Percentiles rank a stretch among this genome's conserved stretches.
These are phyloP conservation scores for Oikopleura vanhoeffeni DNA, from an alignment of 23 tunicate species.

Conservation along the genomic window DNA sequence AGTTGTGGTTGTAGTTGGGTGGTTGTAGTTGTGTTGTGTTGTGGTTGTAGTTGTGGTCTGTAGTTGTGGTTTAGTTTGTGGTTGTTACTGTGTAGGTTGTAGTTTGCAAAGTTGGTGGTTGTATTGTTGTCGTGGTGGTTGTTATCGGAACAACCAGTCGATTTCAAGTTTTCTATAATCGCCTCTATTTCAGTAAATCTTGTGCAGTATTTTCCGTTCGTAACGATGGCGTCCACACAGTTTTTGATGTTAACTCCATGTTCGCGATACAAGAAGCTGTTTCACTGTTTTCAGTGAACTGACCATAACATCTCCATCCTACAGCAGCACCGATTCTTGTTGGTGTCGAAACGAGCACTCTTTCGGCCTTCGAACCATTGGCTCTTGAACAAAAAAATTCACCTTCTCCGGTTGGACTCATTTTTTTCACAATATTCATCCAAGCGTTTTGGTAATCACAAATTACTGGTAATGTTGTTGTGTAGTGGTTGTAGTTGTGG, in stretches of 20 bases:
- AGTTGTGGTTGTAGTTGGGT: background rate
- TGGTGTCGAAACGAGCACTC: background rate
- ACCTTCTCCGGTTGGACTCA: background rate
- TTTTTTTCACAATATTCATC: background rate
- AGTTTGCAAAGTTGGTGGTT: background rate
- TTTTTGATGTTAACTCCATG: background rate
- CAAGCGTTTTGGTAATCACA: background rate
- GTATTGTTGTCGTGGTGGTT: background rate
- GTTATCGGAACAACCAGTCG: background rate
- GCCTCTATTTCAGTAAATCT: background rate
- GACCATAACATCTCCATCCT: background rate
- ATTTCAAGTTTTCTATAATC: background rate
- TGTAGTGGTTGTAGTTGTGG: slow-evolving; percentile 4
- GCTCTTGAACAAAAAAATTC: background rate
- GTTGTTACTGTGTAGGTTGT: background rate
- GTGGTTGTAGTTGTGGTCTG: background rate
- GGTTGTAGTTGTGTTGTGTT: background rate
- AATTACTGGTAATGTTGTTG: background rate
- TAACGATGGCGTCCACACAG: background rate
- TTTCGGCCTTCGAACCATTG: background rate
- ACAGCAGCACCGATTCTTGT: background rate
- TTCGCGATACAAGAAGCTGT: background rate
- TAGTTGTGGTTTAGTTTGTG: background rate
- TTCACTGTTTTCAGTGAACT: background rate
- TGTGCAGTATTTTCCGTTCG: background rate